These are phyloP conservation scores for Caenorhabditis panamensis DNA, from an alignment of 2,888 invertebrate genomes.

Conservation along the genomic window DNA sequence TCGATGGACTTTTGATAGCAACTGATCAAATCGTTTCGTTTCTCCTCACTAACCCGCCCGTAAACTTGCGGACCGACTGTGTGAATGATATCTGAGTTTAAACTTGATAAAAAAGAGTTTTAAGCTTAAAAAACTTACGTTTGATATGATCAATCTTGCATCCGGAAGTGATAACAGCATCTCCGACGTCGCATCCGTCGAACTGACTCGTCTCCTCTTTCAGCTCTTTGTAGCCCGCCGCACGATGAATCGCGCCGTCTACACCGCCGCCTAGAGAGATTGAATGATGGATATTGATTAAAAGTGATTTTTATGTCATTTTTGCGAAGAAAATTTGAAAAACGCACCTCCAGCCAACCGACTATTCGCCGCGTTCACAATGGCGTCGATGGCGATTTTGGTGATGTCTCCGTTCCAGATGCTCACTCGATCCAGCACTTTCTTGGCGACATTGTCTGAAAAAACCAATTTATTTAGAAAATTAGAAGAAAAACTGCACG, in stretches of 20 bases:
- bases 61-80: slow-evolving; percentile 88
- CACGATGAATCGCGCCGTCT: slow-evolving; percentile 91
- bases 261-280: slow-evolving; percentile 84
- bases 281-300: too few relatives aligned
- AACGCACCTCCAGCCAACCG: slow-evolving; percentile 87
- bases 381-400: slow-evolving; percentile 89
- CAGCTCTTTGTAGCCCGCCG: slow-evolving; percentile 86
- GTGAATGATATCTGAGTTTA: slow-evolving; percentile 92
- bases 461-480: slow-evolving; percentile 8
- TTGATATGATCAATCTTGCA: slow-evolving; percentile 87
- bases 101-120: slow-evolving; percentile 81
- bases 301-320: too few relatives aligned
- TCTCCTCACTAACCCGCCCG: slow-evolving; percentile 82
- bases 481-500: background rate
- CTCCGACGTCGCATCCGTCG: slow-evolving; percentile 88
- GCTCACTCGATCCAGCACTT: slow-evolving; percentile 62
- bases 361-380: slow-evolving; percentile 92
- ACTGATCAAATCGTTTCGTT: slow-evolving; percentile 85
- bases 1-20: slow-evolving; percentile 87
- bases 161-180: slow-evolving; percentile 90
- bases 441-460: slow-evolving; percentile 60
- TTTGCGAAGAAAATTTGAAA: background rate
- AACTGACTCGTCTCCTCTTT: slow-evolving; percentile 86
- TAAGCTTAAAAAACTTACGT: slow-evolving; percentile 84
- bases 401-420: slow-evolving; percentile 88